A percentile compares a stretch with the other conserved stretches of the same genome.
These are phyloP conservation scores for Sylvietta virens DNA, from an alignment of 2,113 vertebrate species.

Conservation along the genomic window DNA sequence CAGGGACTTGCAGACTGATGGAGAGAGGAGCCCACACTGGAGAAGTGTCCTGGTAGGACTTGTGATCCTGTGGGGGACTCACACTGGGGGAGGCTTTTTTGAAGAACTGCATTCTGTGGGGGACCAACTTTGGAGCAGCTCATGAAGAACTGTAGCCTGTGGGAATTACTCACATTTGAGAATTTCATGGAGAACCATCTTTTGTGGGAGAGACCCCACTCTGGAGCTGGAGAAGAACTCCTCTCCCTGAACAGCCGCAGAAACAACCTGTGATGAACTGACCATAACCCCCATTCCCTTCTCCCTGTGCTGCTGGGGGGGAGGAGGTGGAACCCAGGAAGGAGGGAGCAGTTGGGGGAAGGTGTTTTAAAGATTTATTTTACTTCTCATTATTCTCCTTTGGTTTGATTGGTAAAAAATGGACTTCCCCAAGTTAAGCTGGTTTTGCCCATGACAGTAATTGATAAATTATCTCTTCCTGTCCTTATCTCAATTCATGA, in stretches of 20 bases:
- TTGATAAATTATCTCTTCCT: not conserved
- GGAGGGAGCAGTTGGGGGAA: not conserved
- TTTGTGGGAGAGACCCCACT: not conserved
- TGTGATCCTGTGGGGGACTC: not conserved
- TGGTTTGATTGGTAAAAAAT: not conserved
- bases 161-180: not conserved
- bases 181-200: not conserved
- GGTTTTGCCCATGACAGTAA: not conserved
- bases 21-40: not conserved
- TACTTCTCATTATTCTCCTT: not conserved
- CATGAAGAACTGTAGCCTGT: not conserved
- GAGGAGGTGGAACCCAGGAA: not conserved
- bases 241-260: fast-evolving
- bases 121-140: not conserved
- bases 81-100: not conserved
- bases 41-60: not conserved
- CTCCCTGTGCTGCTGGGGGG: not conserved
- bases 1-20: not conserved
- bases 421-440: not conserved
- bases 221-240: not conserved
- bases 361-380: not conserved
- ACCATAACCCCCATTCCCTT: not conserved
- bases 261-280: not conserved
- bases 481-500: not conserved
- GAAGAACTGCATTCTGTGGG: not conserved